Conservation (phyloP, 1,140 invertebrate genomes). For the Cydia fagiglandana region DNA sequence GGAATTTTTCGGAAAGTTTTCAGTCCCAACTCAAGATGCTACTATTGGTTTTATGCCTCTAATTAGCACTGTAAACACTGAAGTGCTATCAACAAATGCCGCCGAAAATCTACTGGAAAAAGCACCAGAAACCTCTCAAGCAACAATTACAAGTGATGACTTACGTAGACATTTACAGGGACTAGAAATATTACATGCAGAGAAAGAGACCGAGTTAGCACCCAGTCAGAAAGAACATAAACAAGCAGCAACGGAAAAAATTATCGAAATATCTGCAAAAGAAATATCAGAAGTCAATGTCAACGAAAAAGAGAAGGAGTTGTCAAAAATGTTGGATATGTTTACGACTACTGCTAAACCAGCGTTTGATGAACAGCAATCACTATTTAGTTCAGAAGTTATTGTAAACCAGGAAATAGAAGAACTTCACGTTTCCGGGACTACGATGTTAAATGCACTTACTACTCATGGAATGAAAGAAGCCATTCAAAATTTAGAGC, state of each 20-base stretch:
- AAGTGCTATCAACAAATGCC: slow-evolving; percentile 50
- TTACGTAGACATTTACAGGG: slow-evolving; percentile 51
- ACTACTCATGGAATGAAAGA: slow-evolving; percentile 48
- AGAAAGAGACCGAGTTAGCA: slow-evolving; percentile 53
- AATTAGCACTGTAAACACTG: slow-evolving; percentile 52
- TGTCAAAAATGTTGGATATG: slow-evolving; percentile 36
- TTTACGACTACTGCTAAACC: slow-evolving; percentile 38
- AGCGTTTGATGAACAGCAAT: slow-evolving; percentile 49
- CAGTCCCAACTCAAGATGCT: slow-evolving; percentile 44
- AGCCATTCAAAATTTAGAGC: slow-evolving; percentile 51
- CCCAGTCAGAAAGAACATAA: slow-evolving; percentile 35
- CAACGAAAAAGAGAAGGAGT: slow-evolving; percentile 54
- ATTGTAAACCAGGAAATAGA: slow-evolving; percentile 49
- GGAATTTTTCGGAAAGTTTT: slow-evolving; percentile 39
- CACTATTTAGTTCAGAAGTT: slow-evolving; percentile 53
- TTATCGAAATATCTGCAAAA: slow-evolving; percentile 48
- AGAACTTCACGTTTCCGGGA: slow-evolving; percentile 42
- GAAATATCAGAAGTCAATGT: slow-evolving; percentile 53
- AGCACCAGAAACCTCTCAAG: slow-evolving; percentile 39
- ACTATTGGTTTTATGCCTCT: slow-evolving; percentile 51
- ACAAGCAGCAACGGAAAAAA: slow-evolving; percentile 41
- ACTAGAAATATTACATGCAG: slow-evolving; percentile 47
- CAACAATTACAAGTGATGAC: slow-evolving; percentile 44
- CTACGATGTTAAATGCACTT: slow-evolving; percentile 39
- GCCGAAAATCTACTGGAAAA: slow-evolving; percentile 44